Evolutionary conservation across 2,113 vertebrate species (phyloP).

Genomic region (Pelmatolapia mariae): DNA sequence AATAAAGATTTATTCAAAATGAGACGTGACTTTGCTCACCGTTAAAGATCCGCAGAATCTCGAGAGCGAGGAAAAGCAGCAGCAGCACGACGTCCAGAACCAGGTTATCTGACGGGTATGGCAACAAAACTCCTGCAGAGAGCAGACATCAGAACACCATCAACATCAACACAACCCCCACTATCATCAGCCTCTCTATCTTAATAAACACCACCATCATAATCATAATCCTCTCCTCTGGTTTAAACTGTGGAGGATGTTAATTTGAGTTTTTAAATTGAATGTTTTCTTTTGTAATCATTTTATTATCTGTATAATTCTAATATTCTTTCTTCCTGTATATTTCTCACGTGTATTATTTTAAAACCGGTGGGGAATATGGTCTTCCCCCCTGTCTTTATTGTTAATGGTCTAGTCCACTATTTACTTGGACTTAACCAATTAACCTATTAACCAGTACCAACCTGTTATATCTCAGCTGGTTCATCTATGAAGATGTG

Average conservation of each 20-base stretch:
- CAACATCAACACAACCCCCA: background rate
- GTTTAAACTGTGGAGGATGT: background rate
- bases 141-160: background rate
- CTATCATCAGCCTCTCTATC: background rate
- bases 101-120: slow-evolving; percentile 84
- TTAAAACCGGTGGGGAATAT: too few relatives aligned
- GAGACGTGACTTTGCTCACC: slow-evolving; percentile 68
- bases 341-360: too few relatives aligned
- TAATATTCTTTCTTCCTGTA: too few relatives aligned
- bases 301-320: too few relatives aligned
- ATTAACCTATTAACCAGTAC: too few relatives aligned
- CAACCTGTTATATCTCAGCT: too few relatives aligned
- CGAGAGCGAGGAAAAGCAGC: slow-evolving; percentile 82
- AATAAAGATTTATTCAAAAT: background rate
- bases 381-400: too few relatives aligned
- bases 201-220: background rate
- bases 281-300: too few relatives aligned
- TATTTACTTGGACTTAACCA: too few relatives aligned
- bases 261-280: too few relatives aligned
- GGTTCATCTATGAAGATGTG: too few relatives aligned
- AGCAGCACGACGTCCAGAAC: slow-evolving; percentile 83
- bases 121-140: slow-evolving; percentile 78
- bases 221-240: background rate
- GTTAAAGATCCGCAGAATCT: slow-evolving; percentile 85
- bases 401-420: too few relatives aligned